Conservation (phyloP, 2,113 vertebrate genomes). For the Eptesicus fuscus region DNA sequence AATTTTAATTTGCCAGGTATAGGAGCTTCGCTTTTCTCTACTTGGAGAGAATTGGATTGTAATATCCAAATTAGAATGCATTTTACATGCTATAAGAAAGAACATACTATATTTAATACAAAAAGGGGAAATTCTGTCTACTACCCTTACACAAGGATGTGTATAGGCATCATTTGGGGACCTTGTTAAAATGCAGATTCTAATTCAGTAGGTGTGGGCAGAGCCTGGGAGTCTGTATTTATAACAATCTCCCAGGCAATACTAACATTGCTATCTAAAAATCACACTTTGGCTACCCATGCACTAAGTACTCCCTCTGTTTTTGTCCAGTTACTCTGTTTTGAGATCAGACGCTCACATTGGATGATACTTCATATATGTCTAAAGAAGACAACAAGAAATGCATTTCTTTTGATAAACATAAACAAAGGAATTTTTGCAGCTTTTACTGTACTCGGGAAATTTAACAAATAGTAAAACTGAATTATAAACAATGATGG, state of each 20-base stretch:
- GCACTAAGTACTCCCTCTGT: conserved; percentile 1
- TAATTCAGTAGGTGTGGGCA: not conserved
- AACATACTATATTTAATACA: not conserved
- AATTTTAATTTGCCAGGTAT: not conserved
- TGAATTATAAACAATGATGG: conserved; percentile 12
- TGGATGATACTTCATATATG: not conserved
- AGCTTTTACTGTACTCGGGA: not conserved
- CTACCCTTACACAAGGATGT: not conserved
- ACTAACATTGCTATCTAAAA: not conserved
- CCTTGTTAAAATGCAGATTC: not conserved
- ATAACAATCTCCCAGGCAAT: not conserved
- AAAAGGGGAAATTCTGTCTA: conserved; percentile 27
- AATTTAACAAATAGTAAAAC: conserved; percentile 1
- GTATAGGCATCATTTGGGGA: not conserved
- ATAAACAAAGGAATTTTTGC: conserved; percentile 18
- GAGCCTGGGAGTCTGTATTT: not conserved
- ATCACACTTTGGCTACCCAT: not conserved
- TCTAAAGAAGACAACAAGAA: conserved; percentile 5
- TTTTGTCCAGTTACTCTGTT: conserved; percentile 3
- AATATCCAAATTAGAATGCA: not conserved
- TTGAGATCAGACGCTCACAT: not conserved
- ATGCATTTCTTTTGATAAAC: not conserved
- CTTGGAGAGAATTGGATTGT: not conserved
- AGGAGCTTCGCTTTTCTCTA: no score
- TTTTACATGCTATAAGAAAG: conserved; percentile 14